A percentile compares a stretch with the other conserved stretches of the same genome.
phyloP scores from a whole-genome alignment of 2,888 invertebrate genomes.

The Drosophila testacea region DNA sequence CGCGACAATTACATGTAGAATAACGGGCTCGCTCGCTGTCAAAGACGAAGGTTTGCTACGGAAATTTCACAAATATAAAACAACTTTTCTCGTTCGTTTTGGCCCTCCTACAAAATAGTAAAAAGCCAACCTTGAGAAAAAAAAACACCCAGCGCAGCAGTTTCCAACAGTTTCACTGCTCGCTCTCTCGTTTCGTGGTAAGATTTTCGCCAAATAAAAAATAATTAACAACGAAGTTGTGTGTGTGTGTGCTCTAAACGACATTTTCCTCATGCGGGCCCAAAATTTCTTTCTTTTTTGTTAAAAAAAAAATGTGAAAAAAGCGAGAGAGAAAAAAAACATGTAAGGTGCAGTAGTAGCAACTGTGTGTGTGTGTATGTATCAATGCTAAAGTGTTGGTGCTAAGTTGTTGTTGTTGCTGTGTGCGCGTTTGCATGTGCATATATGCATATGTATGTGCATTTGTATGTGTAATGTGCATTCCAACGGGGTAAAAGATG shows the following conservation, averaged over 20 bases:
- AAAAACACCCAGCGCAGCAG: constrained; percentile 77
- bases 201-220: constrained; percentile 37
- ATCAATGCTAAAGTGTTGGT: constrained; percentile 47
- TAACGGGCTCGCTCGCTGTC: constrained; percentile 34
- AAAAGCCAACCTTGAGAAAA: constrained; percentile 79
- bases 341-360: constrained; percentile 73
- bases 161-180: constrained; percentile 65
- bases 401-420: constrained; percentile 35
- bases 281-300: constrained; percentile 45
- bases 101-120: constrained; percentile 66
- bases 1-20: constrained; percentile 43
- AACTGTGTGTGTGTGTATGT: constrained; percentile 64
- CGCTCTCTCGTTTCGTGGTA: constrained; percentile 63
- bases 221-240: constrained; percentile 15
- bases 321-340: constrained; percentile 51
- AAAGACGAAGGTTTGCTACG: constrained; percentile 47
- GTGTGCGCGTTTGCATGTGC: constrained; percentile 24
- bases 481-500: constrained; percentile 77
- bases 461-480: constrained; percentile 66
- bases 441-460: constrained; percentile 29
- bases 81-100: constrained; percentile 43
- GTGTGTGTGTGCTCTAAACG: constrained; percentile 2
- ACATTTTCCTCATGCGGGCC: constrained; percentile 34
- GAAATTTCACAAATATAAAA: constrained; percentile 59
- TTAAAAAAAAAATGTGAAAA: constrained; percentile 32